Percentiles rank a stretch among this genome's conserved stretches.
Evolutionary conservation across 92 coral and sea anemone genomes (phyloP).

Genomic region (Zoanthus gigantus): DNA sequence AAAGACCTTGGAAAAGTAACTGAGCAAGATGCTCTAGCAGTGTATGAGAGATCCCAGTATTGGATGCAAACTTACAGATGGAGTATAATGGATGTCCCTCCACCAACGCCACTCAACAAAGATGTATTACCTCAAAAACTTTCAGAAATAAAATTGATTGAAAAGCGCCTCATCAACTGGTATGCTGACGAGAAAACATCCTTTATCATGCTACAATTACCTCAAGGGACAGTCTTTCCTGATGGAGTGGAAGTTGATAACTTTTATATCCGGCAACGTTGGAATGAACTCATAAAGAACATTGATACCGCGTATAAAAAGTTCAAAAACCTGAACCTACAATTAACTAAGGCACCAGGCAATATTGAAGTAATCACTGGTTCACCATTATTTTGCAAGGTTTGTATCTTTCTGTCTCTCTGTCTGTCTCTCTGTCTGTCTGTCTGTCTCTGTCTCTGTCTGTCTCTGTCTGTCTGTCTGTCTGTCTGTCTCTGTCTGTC

Average conservation of each 20-base stretch:
- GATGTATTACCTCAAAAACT: neutral
- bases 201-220: neutral
- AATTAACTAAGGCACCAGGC: neutral
- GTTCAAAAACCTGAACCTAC: neutral
- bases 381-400: conserved; percentile 15
- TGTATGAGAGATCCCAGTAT: neutral
- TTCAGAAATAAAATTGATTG: neutral
- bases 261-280: conserved; percentile 9
- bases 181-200: conserved; percentile 9
- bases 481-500: too few relatives aligned
- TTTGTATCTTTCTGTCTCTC: neutral
- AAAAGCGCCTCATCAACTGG: conserved; percentile 21
- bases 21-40: neutral
- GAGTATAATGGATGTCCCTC: conserved; percentile 48
- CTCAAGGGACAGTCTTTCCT: neutral
- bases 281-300: neutral
- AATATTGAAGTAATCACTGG: neutral
- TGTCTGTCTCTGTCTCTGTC: too few relatives aligned
- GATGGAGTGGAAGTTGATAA: neutral
- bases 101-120: neutral
- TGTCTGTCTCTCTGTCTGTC: too few relatives aligned
- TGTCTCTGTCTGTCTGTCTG: too few relatives aligned
- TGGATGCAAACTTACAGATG: conserved; percentile 75
- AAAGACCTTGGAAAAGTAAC: neutral
- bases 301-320: conserved; percentile 31